Evolutionary conservation across 2,113 vertebrate genomes (phyloP), one percentile per base, ranked within the genome.

Genomic region (Ictidomys tridecemlineatus): DNA sequence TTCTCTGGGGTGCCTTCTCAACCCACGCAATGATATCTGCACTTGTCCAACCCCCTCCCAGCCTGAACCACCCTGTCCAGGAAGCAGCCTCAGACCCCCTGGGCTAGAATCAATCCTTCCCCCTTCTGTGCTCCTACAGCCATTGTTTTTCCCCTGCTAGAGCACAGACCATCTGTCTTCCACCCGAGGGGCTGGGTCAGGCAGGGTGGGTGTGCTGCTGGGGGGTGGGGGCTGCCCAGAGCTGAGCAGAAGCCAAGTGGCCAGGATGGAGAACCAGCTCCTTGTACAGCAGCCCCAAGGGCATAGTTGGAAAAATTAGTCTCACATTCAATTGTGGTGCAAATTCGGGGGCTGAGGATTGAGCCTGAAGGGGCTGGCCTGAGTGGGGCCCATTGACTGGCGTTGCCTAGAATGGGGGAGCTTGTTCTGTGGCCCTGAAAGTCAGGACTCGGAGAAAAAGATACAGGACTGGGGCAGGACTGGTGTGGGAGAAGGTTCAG

Each of bases 71-170:
- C 77, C 12, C 0, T 79, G 8, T 28, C 86, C 24, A 79, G 42
- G 70, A 92, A 93, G 58, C 67, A 39, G 42, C 45, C 69, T 72
- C 42, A 77, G 74, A 89, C n/a, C 11, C 56, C 45, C 70, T 73
- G 56, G 58, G 42, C 74, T 96, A 45, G 90, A 84, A 61, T 80
- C 79, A 87, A 30, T 90, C n/a, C 70, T 95, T 94, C 20, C 8
- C 20, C 2, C 0, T n/a, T 69, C 72, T 67, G 2, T 48, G 28
- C 11, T 73, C 42, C 61, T 20, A 37, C 12, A 79, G 56, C 18
- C 45, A 67, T 16, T 45, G 76, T 67, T 85, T 82, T 67, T 28
- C 26, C 39, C 63, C 3, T 22, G 26, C n/a, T n/a, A 84, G 83
- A 87, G 48, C 14, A 5, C 3, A 22, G 48, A 8, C 67, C 84